Base-by-base conservation (phyloP, 2,797 vertebrate genomes). In the Gambusia yucatana region DNA sequence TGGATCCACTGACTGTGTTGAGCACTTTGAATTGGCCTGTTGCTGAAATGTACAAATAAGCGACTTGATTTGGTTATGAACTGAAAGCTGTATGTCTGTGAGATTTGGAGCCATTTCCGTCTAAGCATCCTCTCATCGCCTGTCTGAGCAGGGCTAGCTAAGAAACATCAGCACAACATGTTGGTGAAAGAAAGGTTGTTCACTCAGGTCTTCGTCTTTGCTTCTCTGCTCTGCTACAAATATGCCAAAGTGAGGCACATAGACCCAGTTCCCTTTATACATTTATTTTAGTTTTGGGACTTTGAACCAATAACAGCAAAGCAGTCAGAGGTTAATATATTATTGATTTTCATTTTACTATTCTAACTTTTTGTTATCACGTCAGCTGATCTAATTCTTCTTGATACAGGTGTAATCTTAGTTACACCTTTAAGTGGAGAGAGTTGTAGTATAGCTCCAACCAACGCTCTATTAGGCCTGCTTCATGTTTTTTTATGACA, bases 31-130 rank as follows among this genome's bases (percentile, higher is more conserved):
- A 55, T 55, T 55, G 25, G 7, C 25, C 22, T 55, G 52, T 55
- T 55, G 52, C 52, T 55, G 52, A n/a, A 55, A 55, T 55, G 52
- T 55, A 55, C 52, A 55, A 55, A 55, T 48, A 48, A 48, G 47
- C 16, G 17, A 48, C 47, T 48, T 48, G 17, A 48, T 20, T 6
- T 48, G 47, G 47, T 28, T 57, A 57, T 57, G 55, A 57, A 28
- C 55, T 13, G n/a, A 11, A 28, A 28, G 8, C 55, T n/a, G n/a
- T 10, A 33, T 33, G 28, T 30, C 14, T 61, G 57, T 4, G 30
- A 17, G 28, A 33, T 61, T 30, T 61, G 28, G 30, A 33, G 28
- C 28, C 59, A 33, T 61, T 61, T 61, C 30, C 4, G 9, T 30
- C 59, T 6, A 16, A 16, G 14, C 59, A 7, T 61, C 28, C 59